phyloP scores from a whole-genome alignment of 1,140 invertebrate species.

The Popillia japonica region DNA sequence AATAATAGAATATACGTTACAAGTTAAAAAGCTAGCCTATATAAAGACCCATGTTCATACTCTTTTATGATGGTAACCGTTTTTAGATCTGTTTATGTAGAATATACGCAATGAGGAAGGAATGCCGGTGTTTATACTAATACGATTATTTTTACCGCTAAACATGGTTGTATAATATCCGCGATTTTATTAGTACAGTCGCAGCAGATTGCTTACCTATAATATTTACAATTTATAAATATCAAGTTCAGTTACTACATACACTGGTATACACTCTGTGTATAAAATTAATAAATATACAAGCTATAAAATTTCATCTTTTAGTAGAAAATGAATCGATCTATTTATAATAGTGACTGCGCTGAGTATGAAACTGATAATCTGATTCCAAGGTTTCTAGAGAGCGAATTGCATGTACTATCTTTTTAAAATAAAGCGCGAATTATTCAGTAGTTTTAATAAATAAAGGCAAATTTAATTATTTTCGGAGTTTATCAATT shows the following conservation, averaged over 20 bases:
- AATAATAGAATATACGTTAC: background rate
- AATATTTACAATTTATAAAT: conserved; percentile 32
- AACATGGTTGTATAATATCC: conserved; percentile 7
- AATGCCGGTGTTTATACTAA: conserved; percentile 28
- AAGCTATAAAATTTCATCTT: conserved; percentile 3
- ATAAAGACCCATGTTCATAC: background rate
- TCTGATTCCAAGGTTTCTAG: background rate
- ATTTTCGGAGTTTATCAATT: no score
- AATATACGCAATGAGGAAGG: conserved; percentile 19
- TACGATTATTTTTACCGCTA: conserved; percentile 34
- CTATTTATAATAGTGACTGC: background rate
- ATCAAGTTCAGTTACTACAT: background rate
- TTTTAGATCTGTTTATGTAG: conserved; percentile 28
- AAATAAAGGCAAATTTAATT: no score
- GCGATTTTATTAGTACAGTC: conserved; percentile 23
- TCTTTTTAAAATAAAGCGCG: no score
- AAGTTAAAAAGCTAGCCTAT: background rate
- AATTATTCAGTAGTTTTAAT: no score
- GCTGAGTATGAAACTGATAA: background rate
- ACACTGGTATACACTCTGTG: background rate
- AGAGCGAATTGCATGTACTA: background rate
- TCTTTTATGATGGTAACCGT: conserved; percentile 12
- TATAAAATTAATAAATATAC: conserved; percentile 4
- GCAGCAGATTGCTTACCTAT: background rate
- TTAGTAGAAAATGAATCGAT: background rate